Percentiles rank a stretch among this genome's conserved stretches.
Evolutionary conservation across 2,113 vertebrate species (phyloP).

Genomic region (Heptranchias perlo): DNA sequence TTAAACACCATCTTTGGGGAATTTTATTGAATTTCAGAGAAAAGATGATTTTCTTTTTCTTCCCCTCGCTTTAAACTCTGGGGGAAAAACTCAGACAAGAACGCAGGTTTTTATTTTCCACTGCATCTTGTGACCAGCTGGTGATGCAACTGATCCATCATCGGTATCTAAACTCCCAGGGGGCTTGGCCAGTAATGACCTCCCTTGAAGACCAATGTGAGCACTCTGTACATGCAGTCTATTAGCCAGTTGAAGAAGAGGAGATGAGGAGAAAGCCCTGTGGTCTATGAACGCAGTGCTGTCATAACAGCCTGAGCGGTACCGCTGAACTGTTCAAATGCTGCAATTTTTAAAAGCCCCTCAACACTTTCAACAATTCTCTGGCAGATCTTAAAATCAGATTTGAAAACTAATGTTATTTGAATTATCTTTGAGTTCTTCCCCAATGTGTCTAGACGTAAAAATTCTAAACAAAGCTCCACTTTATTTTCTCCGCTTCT

Average conservation of each 20-base stretch:
- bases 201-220: conserved; percentile 17
- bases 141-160: conserved; percentile 38
- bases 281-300: conserved; percentile 34
- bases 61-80: conserved; percentile 23
- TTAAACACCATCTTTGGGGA: neutral
- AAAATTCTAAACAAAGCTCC: neutral
- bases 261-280: conserved; percentile 32
- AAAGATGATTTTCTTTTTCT: neutral
- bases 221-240: conserved; percentile 30
- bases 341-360: neutral
- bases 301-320: neutral
- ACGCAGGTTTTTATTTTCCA: conserved; percentile 40
- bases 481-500: neutral
- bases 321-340: neutral
- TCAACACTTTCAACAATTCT: neutral
- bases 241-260: conserved; percentile 34
- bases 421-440: neutral
- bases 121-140: conserved; percentile 38
- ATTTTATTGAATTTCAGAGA: neutral
- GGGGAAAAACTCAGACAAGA: conserved; percentile 42
- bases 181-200: conserved; percentile 38
- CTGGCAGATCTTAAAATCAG: neutral
- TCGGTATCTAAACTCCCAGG: conserved; percentile 19
- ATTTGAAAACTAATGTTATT: neutral
- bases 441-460: neutral